Base-by-base conservation (phyloP, 1,140 invertebrate genomes). In the Diplogasteroides magnus region DNA sequence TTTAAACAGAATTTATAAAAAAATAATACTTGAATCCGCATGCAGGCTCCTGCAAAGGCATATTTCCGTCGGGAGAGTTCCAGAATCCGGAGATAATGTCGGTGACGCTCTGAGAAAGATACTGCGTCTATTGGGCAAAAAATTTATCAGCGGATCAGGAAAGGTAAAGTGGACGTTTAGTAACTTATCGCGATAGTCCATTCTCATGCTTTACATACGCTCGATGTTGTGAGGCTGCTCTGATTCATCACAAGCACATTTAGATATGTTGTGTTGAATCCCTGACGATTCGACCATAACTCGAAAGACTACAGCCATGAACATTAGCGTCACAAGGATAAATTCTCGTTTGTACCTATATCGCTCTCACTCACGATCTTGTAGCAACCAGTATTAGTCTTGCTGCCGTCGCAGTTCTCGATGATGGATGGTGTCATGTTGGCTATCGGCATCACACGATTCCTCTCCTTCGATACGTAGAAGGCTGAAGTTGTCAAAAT, bases 1-100 rank as follows among this genome's bases (percentile, higher is more conserved):
- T n/a, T n/a, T n/a, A n/a, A n/a, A n/a, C n/a, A n/a, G n/a, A n/a
- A n/a, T n/a, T n/a, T n/a, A n/a, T n/a, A n/a, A n/a, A n/a, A n/a
- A n/a, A n/a, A n/a, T n/a, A n/a, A n/a, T n/a, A 76, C 31, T 77
- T 72, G 73, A 81, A 81, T 37, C 79, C 79, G 70, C 79, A 81
- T 29, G 65, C 58, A 31, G 74, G 71, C 15, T 64, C 75, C 25
- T 78, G 69, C 1, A 62, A 31, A 1, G 78, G 78, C 19, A 80
- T 31, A 6, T 66, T 58, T 55, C 78, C 78, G 67, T 79, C 71
- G 0, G 64, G n/a, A 1, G 80, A 81, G 25, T 78, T 75, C 79
- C 79, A 81, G 65, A 80, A 81, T 48, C 77, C 78, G 3, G 80
- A 79, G 56, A 74, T 64, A 13, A 81, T 64, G 31, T 81, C 80